Percentiles rank a stretch among this genome's conserved stretches.
These are phyloP conservation scores for Galeruca laticollis DNA, from an alignment of 2,888 invertebrate species.

Conservation along the genomic window DNA sequence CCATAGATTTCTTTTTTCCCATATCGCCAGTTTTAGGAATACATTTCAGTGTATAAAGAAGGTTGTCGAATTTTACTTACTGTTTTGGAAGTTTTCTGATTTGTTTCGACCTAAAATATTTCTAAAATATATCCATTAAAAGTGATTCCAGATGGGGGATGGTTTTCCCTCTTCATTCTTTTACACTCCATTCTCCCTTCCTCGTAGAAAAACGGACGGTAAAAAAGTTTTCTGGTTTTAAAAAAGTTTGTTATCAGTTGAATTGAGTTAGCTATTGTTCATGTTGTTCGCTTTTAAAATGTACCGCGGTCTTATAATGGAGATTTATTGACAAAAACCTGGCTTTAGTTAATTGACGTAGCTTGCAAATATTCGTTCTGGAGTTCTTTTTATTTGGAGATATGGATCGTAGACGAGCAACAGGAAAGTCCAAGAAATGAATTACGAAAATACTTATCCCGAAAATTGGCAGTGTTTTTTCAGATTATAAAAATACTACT, in stretches of 20 bases:
- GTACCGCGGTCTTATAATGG: constrained; percentile 1
- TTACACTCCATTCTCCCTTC: background rate
- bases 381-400: background rate
- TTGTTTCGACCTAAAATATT: background rate
- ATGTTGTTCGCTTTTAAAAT: constrained; percentile 11
- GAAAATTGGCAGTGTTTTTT: too few species aligned
- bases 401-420: background rate
- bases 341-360: constrained; percentile 12
- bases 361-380: background rate
- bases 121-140: background rate
- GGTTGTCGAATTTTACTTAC: background rate
- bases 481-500: too few species aligned
- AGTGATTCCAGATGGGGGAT: background rate
- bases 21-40: too few species aligned
- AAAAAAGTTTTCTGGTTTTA: background rate
- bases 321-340: constrained; percentile 18
- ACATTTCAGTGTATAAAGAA: too few species aligned
- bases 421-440: too few species aligned
- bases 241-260: constrained; percentile 25
- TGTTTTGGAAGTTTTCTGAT: background rate
- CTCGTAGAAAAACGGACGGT: background rate
- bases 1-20: too few species aligned
- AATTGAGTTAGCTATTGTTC: constrained; percentile 25
- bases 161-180: background rate
- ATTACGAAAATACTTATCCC: too few species aligned